A percentile compares a stretch with the other conserved stretches of the same genome.
These are phyloP conservation scores for Synergus umbraculus DNA, from an alignment of 2,888 invertebrate species.

Conservation along the genomic window DNA sequence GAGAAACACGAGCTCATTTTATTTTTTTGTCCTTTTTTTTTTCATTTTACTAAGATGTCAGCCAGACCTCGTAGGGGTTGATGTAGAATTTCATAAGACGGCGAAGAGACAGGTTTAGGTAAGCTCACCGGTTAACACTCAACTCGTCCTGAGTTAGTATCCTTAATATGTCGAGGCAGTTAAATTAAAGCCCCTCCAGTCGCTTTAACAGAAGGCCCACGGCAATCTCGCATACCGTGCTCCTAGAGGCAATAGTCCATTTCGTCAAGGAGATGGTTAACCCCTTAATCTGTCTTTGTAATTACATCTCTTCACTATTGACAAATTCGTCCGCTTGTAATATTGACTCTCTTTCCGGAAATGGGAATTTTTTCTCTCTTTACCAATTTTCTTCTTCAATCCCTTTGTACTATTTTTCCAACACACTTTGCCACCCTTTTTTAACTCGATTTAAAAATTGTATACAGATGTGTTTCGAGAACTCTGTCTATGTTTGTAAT, in stretches of 20 bases:
- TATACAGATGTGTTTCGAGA: no score
- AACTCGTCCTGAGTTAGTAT: slow-evolving; percentile 62
- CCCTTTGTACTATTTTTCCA: no score
- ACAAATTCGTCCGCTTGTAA: slow-evolving; percentile 41
- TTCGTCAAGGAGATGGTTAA: slow-evolving; percentile 26
- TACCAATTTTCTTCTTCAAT: no score
- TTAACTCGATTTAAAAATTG: no score
- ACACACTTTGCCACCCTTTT: no score
- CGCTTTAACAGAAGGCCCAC: slow-evolving; percentile 56
- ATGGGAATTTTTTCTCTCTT: background rate
- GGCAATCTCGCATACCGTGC: slow-evolving; percentile 64
- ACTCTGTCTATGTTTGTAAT: no score
- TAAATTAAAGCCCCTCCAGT: slow-evolving; percentile 66
- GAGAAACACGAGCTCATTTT: background rate
- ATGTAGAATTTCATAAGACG: slow-evolving; percentile 60
- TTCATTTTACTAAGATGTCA: slow-evolving; percentile 34
- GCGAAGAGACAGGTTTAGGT: slow-evolving; percentile 55
- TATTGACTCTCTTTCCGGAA: background rate
- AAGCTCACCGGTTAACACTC: slow-evolving; percentile 60
- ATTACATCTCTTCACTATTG: slow-evolving; percentile 44
- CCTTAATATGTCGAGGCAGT: slow-evolving; percentile 68
- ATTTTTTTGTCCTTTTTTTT: slow-evolving; percentile 10
- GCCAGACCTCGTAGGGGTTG: slow-evolving; percentile 34
- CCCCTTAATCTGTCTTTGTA: slow-evolving; percentile 44
- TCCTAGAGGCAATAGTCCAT: slow-evolving; percentile 24